Percentiles rank a stretch among this genome's conserved stretches.
These are phyloP conservation scores for Aphidius gifuensis DNA, from an alignment of 1,140 invertebrate species.

Conservation along the genomic window DNA sequence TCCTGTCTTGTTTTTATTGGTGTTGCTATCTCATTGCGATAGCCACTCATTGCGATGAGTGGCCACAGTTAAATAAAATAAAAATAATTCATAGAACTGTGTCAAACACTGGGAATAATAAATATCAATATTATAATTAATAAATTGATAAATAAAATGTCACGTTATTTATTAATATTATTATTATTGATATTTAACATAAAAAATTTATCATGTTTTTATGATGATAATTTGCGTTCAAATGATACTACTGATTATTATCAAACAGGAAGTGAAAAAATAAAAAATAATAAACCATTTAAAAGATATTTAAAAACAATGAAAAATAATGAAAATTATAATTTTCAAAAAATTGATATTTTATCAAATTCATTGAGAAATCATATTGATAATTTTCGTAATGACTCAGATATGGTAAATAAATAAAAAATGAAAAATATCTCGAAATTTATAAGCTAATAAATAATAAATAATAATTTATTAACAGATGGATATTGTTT, in stretches of 20 bases:
- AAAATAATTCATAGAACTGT: too few species aligned
- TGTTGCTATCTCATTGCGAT: not conserved
- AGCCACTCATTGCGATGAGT: too few species aligned
- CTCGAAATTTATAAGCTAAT: not conserved
- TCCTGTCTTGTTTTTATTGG: slow-evolving; percentile 4
- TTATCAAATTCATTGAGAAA: slow-evolving; percentile 31
- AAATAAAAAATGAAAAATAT: slow-evolving; percentile 4
- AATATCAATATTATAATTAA: not conserved
- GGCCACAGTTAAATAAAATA: not conserved
- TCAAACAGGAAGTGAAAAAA: slow-evolving; percentile 5
- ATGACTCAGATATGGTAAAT: slow-evolving; percentile 32
- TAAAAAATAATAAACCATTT: not conserved
- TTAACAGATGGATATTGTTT: slow-evolving; percentile 63
- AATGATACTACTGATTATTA: not conserved
- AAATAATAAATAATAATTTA: slow-evolving; percentile 7
- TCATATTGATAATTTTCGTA: slow-evolving; percentile 34
- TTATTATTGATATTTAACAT: not conserved
- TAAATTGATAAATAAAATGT: not conserved
- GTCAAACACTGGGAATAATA: too few species aligned
- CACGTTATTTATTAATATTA: not conserved
- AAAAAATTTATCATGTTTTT: not conserved
- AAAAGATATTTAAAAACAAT: not conserved
- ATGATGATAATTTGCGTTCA: not conserved
- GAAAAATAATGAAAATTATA: not conserved
- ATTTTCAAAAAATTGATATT: slow-evolving; percentile 27